Evolutionary conservation across 2,888 invertebrate genomes (phyloP).

Genomic region (Pseudococcus viburni): DNA sequence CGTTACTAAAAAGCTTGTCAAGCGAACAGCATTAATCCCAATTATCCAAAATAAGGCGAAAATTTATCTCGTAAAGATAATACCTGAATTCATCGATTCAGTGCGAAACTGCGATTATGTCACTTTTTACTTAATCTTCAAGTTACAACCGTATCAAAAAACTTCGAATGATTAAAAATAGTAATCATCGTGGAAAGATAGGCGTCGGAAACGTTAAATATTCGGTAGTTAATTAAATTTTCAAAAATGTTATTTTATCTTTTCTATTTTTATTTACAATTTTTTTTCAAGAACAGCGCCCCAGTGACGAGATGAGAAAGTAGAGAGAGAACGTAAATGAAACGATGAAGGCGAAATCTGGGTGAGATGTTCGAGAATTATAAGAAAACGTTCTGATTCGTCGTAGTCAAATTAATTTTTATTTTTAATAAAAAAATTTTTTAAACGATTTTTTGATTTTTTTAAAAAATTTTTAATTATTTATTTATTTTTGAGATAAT

Average conservation of each 20-base stretch:
- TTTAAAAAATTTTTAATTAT: too few relatives aligned
- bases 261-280: not conserved
- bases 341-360: too few relatives aligned
- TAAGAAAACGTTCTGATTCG: too few relatives aligned
- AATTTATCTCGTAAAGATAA: slow-evolving; percentile 45
- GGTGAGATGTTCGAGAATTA: too few relatives aligned
- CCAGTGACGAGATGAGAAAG: not conserved
- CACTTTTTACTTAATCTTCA: not conserved
- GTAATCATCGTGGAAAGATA: not conserved
- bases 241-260: not conserved
- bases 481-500: too few relatives aligned
- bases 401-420: too few relatives aligned
- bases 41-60: slow-evolving; percentile 46
- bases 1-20: slow-evolving; percentile 47
- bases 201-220: not conserved
- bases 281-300: not conserved
- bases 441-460: too few relatives aligned
- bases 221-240: slow-evolving; percentile 16
- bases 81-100: slow-evolving; percentile 55
- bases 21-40: slow-evolving; percentile 14
- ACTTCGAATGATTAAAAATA: not conserved
- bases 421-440: too few relatives aligned
- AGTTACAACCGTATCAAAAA: not conserved
- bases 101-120: not conserved
- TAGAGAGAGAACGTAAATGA: too few relatives aligned